Conservation (phyloP, 2,888 invertebrate genomes). For the Perithous albicinctus region DNA sequence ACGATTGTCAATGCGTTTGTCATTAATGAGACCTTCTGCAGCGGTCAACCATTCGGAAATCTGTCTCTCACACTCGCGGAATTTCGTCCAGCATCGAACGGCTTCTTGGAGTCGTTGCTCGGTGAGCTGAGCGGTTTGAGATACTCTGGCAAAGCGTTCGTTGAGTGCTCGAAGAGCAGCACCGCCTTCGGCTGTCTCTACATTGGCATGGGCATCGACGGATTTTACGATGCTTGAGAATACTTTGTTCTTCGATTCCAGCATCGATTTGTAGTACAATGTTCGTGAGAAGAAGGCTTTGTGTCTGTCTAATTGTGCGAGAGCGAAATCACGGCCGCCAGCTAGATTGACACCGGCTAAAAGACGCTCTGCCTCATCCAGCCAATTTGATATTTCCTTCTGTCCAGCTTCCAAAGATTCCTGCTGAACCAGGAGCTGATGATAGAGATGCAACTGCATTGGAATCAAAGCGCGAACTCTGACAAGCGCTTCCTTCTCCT, state of each 20-base stretch:
- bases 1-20: slow-evolving; percentile 92
- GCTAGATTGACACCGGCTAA: slow-evolving; percentile 87
- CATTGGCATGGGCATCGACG: slow-evolving; percentile 90
- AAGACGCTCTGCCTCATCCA: slow-evolving; percentile 93
- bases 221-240: slow-evolving; percentile 94
- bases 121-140: slow-evolving; percentile 90
- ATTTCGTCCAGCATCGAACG: slow-evolving; percentile 93
- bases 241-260: slow-evolving; percentile 97
- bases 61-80: slow-evolving; percentile 91
- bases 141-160: slow-evolving; percentile 92
- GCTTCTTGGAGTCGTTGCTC: slow-evolving; percentile 93
- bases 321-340: slow-evolving; percentile 90
- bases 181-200: slow-evolving; percentile 90
- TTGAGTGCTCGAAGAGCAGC: slow-evolving; percentile 92
- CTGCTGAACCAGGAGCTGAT: slow-evolving; percentile 94
- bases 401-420: slow-evolving; percentile 95
- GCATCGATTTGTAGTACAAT: slow-evolving; percentile 96
- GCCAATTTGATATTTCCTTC: slow-evolving; percentile 94
- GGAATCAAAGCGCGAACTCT: slow-evolving; percentile 93
- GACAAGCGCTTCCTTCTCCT: slow-evolving; percentile 95
- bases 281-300: slow-evolving; percentile 95
- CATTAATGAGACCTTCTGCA: slow-evolving; percentile 93
- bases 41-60: slow-evolving; percentile 95
- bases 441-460: slow-evolving; percentile 92
- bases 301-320: slow-evolving; percentile 92